Conservation (phyloP, 2,888 invertebrate species). For the Drosophila cyrtoloma region DNA sequence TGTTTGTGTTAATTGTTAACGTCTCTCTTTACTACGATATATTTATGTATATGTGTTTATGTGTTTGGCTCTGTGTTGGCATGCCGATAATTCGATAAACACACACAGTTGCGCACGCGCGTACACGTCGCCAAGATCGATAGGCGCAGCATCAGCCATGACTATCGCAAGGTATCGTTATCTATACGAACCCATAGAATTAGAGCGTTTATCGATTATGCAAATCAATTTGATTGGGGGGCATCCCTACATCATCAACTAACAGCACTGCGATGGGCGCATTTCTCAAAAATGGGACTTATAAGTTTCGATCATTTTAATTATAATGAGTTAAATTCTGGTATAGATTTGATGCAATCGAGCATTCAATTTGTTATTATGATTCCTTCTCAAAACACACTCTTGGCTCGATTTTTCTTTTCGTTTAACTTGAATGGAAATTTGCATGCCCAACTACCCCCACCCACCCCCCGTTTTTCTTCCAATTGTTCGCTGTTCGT, state of each 20-base stretch:
- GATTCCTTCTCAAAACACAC: constrained; percentile 10
- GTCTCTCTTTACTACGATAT: constrained; percentile 17
- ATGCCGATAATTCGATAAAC: constrained; percentile 43
- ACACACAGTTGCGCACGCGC: constrained; percentile 62
- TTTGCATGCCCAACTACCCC: constrained; percentile 53
- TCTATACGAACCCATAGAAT: constrained; percentile 14
- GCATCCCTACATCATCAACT: constrained; percentile 1
- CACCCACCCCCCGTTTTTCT: background rate
- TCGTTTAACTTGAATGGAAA: constrained; percentile 37
- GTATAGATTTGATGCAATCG: background rate
- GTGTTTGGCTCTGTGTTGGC: constrained; percentile 43
- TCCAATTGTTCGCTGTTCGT: constrained; percentile 32
- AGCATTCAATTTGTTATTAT: background rate
- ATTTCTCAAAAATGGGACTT: background rate
- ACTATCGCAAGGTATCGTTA: constrained; percentile 69
- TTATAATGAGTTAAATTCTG: background rate
- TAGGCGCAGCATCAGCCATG: constrained; percentile 62
- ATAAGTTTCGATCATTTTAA: background rate
- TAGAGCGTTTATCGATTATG: constrained; percentile 9
- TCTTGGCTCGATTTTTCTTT: constrained; percentile 24
- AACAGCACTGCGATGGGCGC: background rate
- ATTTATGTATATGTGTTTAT: constrained; percentile 19
- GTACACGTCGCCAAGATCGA: constrained; percentile 57
- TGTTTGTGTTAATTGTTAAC: constrained; percentile 25
- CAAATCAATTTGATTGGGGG: constrained; percentile 11